Evolutionary conservation across 92 coral and sea anemone genomes (phyloP), one percentile per base, ranked within the genome.

Genomic region (Bergia puertoricense): DNA sequence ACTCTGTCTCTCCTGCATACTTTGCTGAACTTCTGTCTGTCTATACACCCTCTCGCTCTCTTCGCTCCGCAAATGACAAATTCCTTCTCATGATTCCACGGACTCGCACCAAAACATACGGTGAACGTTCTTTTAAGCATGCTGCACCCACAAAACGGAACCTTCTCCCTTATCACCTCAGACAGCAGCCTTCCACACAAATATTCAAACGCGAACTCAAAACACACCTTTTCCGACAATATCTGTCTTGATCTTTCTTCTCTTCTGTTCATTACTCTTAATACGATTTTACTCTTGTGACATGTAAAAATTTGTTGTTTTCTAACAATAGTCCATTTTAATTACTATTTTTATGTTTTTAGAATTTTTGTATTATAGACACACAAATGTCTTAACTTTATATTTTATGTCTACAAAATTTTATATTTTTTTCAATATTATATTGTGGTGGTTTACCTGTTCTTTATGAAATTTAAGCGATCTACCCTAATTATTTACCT

Each of bases 251-350:
- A 69, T 69, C 74, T 69, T 69, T 69, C 74, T 69, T 69, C 37
- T n/a, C 74, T 15, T 69, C 74, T 69, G 74, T 69, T 69, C 74
- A 69, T 69, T 69, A 69, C 37, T 69, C 74, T 69, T 14, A 69
- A 69, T 14, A 69, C 22, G 74, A 69, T n/a, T 69, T 69, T 14
- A 69, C 22, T 69, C 74, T 69, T 69, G 74, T 69, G 74, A 69
- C 74, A 69, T 69, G 74, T 69, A 69, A 69, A 15, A 69, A 69
- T 69, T 69, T 69, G 74, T 69, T 14, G 74, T 69, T 69, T 69
- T 69, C 74, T 69, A 69, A 69, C 74, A 69, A n/a, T 69, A 69
- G 74, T 69, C 74, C 74, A 69, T 69, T 69, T 69, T 69, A 69
- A 69, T 69, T 69, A 69, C 74, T 69, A 69, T 30, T 69, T 69